phyloP scores from a whole-genome alignment of 2,113 vertebrate species.

The Phalacrocorax brasilianus region DNA sequence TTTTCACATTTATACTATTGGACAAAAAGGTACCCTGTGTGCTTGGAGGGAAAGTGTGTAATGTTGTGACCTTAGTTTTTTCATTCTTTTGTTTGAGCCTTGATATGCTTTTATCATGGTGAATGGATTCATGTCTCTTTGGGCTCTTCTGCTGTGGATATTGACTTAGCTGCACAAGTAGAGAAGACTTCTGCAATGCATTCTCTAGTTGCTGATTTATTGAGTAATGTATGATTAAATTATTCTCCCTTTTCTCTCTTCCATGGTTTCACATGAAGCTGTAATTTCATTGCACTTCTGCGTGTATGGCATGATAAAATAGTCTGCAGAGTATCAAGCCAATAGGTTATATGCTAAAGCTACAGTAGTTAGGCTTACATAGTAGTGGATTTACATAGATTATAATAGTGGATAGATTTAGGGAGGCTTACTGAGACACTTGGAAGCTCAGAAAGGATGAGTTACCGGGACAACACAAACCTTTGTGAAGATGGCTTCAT shows the following conservation, averaged over 20 bases:
- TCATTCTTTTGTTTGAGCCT: background rate
- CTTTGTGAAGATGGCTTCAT: background rate
- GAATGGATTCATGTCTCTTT: background rate
- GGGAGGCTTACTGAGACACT: background rate
- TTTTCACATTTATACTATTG: background rate
- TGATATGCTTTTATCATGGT: background rate
- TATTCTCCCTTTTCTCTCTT: background rate
- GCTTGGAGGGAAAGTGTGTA: background rate
- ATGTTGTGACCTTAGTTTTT: background rate
- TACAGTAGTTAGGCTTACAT: background rate
- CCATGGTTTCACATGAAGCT: background rate
- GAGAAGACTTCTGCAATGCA: background rate
- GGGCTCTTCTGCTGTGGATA: background rate
- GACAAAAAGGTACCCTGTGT: background rate
- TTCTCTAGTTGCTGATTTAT: background rate
- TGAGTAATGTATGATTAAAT: background rate
- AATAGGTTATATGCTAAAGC: background rate
- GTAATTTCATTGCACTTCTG: background rate
- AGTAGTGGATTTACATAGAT: background rate
- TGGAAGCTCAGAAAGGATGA: background rate
- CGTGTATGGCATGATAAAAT: background rate
- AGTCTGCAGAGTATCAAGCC: background rate
- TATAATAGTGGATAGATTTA: background rate
- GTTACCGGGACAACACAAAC: background rate
- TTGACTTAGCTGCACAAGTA: background rate